phyloP scores from a whole-genome alignment of 2,797 vertebrate genomes.

The Artibeus jamaicensis region DNA sequence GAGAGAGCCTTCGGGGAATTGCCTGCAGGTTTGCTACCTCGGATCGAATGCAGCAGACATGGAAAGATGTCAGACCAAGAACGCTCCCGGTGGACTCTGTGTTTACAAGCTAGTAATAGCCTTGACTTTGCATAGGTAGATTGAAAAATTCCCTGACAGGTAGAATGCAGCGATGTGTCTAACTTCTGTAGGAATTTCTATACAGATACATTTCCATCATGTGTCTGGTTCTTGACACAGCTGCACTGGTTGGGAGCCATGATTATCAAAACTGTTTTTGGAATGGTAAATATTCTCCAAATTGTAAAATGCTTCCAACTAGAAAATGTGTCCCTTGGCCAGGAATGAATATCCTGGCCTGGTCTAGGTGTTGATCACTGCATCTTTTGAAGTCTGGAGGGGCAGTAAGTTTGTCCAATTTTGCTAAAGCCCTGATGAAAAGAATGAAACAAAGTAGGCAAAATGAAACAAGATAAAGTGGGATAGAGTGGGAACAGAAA shows the following conservation, averaged over 20 bases:
- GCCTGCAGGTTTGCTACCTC: background rate
- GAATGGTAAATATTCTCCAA: background rate
- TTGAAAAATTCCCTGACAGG: slow-evolving; percentile 27
- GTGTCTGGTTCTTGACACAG: background rate
- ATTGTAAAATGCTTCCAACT: background rate
- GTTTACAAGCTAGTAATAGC: slow-evolving; percentile 42
- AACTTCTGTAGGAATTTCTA: background rate
- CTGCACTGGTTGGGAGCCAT: background rate
- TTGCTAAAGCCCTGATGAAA: background rate
- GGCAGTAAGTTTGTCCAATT: background rate
- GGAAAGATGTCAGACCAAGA: slow-evolving; percentile 18
- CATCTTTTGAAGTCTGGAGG: background rate
- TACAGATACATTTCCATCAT: background rate
- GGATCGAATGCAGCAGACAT: slow-evolving; percentile 12
- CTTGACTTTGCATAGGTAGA: slow-evolving; percentile 52
- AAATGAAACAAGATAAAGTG: background rate
- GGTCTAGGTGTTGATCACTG: background rate
- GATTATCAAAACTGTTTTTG: background rate
- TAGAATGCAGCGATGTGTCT: background rate
- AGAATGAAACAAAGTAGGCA: background rate
- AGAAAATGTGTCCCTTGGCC: background rate
- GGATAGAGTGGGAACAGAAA: background rate
- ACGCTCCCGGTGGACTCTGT: background rate
- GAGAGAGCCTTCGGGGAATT: background rate
- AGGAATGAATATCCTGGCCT: background rate